A percentile compares a stretch with the other conserved stretches of the same genome.
phyloP scores from a whole-genome alignment of 2,888 invertebrate species.

The Sphaeridia pumilis region DNA sequence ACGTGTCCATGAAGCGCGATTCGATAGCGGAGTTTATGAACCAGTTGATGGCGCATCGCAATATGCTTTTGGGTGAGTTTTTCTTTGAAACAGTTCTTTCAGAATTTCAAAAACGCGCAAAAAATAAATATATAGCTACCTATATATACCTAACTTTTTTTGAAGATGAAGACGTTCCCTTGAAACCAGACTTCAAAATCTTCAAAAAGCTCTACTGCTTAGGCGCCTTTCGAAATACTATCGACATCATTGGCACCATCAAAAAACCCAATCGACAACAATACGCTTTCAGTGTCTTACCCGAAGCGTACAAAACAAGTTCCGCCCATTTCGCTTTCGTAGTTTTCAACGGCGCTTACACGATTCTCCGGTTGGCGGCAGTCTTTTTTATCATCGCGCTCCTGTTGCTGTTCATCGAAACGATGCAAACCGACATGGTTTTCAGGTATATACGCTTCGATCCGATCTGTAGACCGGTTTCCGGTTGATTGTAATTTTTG shows the following conservation, averaged over 20 bases:
- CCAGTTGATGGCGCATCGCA: too few relatives aligned
- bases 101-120: too few relatives aligned
- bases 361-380: background rate
- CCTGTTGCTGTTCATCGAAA: background rate
- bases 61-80: too few relatives aligned
- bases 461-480: background rate
- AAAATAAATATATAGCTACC: background rate
- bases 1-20: too few relatives aligned
- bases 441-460: background rate
- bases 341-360: background rate
- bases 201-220: too few relatives aligned
- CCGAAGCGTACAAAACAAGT: background rate
- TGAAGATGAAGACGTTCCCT: too few relatives aligned
- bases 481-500: background rate
- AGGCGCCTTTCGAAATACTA: too few relatives aligned
- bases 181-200: too few relatives aligned
- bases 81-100: too few relatives aligned
- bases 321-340: background rate
- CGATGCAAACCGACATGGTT: background rate
- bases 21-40: too few relatives aligned
- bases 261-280: background rate
- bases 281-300: background rate
- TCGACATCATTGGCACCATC: background rate
- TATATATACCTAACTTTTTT: too few relatives aligned
- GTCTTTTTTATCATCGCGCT: background rate